Percentiles rank a stretch among this genome's conserved stretches.
These are phyloP conservation scores for Drosophila rellima DNA, from an alignment of 2,888 invertebrate species.

Conservation along the genomic window DNA sequence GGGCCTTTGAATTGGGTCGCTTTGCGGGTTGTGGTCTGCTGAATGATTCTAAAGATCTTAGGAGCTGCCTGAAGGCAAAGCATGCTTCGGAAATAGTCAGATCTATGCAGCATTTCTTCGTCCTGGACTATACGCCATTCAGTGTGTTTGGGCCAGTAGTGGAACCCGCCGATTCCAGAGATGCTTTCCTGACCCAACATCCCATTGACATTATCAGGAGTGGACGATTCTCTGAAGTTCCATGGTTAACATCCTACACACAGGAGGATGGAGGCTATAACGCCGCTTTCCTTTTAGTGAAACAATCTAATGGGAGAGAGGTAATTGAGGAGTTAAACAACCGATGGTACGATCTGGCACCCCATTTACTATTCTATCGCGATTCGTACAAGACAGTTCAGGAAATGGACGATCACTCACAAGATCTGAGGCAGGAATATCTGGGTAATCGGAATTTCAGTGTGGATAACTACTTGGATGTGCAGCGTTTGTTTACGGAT, in stretches of 20 bases:
- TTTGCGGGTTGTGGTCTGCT: slow-evolving; percentile 88
- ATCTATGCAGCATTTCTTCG: slow-evolving; percentile 68
- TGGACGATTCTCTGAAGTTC: slow-evolving; percentile 88
- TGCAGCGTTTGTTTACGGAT: slow-evolving; percentile 88
- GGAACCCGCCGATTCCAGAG: slow-evolving; percentile 86
- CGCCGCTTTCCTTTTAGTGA: slow-evolving; percentile 21
- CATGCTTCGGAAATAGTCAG: slow-evolving; percentile 30
- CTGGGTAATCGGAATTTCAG: slow-evolving; percentile 69
- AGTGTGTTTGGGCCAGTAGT: slow-evolving; percentile 91
- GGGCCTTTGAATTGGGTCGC: slow-evolving; percentile 88
- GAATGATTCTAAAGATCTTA: slow-evolving; percentile 87
- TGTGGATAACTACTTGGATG: slow-evolving; percentile 85
- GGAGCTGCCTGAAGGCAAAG: slow-evolving; percentile 69
- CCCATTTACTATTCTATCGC: slow-evolving; percentile 34
- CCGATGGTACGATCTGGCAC: slow-evolving; percentile 39
- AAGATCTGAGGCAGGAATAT: slow-evolving; percentile 28
- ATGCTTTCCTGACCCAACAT: slow-evolving; percentile 89
- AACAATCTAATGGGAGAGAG: slow-evolving; percentile 26
- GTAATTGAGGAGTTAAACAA: slow-evolving; percentile 34
- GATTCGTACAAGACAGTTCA: slow-evolving; percentile 14
- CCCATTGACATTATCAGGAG: slow-evolving; percentile 88
- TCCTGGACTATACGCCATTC: slow-evolving; percentile 89
- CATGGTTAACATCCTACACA: slow-evolving; percentile 89
- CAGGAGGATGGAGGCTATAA: slow-evolving; percentile 39
- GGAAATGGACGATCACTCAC: slow-evolving; percentile 29